Evolutionary conservation across 53 echinoderm and acorn worm species (phyloP).

Genomic region (Arbacia lixula): DNA sequence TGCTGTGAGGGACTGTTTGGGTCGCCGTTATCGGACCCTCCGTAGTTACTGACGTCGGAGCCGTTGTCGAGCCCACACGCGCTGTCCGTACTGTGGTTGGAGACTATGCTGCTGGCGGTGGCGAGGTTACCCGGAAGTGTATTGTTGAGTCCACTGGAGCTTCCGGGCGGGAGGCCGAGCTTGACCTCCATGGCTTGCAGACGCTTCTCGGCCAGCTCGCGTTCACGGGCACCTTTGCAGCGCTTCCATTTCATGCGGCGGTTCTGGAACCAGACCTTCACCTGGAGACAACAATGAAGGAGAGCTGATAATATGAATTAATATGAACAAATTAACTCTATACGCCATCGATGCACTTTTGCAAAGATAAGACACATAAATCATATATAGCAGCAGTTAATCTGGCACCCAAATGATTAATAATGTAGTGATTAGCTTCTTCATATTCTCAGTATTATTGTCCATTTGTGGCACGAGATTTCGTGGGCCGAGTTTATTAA

Average conservation of each 20-base stretch:
- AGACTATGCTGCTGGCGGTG: slow-evolving; percentile 48
- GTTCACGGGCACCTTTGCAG: slow-evolving; percentile 96
- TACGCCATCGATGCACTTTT: no score
- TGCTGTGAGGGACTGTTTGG: slow-evolving; percentile 32
- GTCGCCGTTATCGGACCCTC: slow-evolving; percentile 44
- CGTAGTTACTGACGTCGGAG: slow-evolving; percentile 45
- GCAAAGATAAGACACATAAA: no score
- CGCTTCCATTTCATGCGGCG: slow-evolving; percentile 99
- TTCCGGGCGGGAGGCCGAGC: slow-evolving; percentile 92
- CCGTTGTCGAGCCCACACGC: slow-evolving; percentile 42
- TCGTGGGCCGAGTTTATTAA: no score
- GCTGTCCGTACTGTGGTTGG: slow-evolving; percentile 48
- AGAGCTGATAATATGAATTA: no score
- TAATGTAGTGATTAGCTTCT: no score
- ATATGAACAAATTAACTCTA: no score
- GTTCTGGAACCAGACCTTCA: slow-evolving; percentile 99
- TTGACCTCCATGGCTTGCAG: slow-evolving; percentile 98
- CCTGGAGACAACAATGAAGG: slow-evolving; percentile 50
- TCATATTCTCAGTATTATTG: no score
- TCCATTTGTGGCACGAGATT: no score
- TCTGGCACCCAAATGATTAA: no score
- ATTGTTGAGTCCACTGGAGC: slow-evolving; percentile 84
- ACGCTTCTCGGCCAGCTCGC: slow-evolving; percentile 94
- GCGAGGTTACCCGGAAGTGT: slow-evolving; percentile 74
- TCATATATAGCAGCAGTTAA: no score